Conservation (phyloP, 2,113 vertebrate genomes). For the Seriola rivoliana region DNA sequence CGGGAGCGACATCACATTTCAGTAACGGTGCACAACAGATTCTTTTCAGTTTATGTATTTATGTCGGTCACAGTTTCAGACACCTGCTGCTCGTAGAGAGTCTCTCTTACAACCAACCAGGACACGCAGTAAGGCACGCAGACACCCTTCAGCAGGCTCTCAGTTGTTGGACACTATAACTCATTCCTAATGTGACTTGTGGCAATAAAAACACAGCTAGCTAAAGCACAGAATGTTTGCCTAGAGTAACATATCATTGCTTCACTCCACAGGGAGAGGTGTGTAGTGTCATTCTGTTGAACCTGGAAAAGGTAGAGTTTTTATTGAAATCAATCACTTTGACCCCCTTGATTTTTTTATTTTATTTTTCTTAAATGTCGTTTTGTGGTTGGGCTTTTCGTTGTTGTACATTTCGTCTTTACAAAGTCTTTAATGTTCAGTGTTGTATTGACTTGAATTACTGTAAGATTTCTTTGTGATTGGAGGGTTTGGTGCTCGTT, state of each 20-base stretch:
- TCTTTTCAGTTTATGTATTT: constrained; percentile 57
- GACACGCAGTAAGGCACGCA: constrained; percentile 26
- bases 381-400: constrained; percentile 18
- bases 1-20: constrained; percentile 51
- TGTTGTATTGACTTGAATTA: constrained; percentile 76
- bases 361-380: not conserved
- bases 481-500: constrained; percentile 53
- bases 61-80: constrained; percentile 54
- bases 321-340: constrained; percentile 52
- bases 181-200: constrained; percentile 66
- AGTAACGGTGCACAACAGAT: constrained; percentile 34
- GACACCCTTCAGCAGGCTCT: constrained; percentile 7
- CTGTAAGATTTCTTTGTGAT: constrained; percentile 57
- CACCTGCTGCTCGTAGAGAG: constrained; percentile 54
- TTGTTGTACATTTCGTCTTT: constrained; percentile 47
- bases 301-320: constrained; percentile 16
- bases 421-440: constrained; percentile 44
- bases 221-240: constrained; percentile 65
- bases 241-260: constrained; percentile 42
- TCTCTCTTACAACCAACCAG: constrained; percentile 11
- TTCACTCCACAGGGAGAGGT: constrained; percentile 47
- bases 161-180: constrained; percentile 13
- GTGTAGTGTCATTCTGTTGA: constrained; percentile 17
- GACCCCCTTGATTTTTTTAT: constrained; percentile 50
- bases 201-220: constrained; percentile 55